These are phyloP conservation scores for Nysson spinosus DNA, from an alignment of 2,888 invertebrate genomes.

Conservation along the genomic window DNA sequence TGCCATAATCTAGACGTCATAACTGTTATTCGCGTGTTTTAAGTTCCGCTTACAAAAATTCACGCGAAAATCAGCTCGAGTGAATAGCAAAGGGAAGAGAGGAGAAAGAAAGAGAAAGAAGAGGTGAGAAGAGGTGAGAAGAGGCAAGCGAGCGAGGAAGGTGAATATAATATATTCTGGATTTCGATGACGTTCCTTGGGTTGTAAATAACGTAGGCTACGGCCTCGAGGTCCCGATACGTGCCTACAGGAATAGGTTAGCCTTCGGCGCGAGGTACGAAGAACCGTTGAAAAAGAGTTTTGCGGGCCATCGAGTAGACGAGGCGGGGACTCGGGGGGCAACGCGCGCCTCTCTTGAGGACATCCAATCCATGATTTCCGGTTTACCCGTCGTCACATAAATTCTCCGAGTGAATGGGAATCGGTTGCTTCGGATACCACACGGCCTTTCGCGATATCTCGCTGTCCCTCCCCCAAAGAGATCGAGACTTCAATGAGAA, in stretches of 20 bases:
- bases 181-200: conserved; percentile 38
- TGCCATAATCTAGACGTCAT: background rate
- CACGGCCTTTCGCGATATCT: conserved; percentile 53
- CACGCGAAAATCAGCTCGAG: conserved; percentile 14
- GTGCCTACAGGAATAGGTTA: conserved; percentile 49
- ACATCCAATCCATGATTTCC: conserved; percentile 68
- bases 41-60: background rate
- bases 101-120: no score
- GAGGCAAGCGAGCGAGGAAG: background rate
- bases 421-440: conserved; percentile 62
- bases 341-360: conserved; percentile 42
- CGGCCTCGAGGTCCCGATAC: conserved; percentile 31
- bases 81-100: no score
- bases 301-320: conserved; percentile 35
- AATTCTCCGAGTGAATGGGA: conserved; percentile 64
- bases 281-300: conserved; percentile 43
- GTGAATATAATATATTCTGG: conserved; percentile 33
- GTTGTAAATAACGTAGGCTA: conserved; percentile 47
- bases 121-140: no score
- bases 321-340: conserved; percentile 22
- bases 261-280: no score
- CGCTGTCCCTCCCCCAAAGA: conserved; percentile 49
- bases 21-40: background rate
- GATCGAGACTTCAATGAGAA: conserved; percentile 54
- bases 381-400: conserved; percentile 66